Evolutionary conservation across 2,797 vertebrate genomes (phyloP), one percentile per base, ranked within the genome.

Genomic region (Malacoraja senta): DNA sequence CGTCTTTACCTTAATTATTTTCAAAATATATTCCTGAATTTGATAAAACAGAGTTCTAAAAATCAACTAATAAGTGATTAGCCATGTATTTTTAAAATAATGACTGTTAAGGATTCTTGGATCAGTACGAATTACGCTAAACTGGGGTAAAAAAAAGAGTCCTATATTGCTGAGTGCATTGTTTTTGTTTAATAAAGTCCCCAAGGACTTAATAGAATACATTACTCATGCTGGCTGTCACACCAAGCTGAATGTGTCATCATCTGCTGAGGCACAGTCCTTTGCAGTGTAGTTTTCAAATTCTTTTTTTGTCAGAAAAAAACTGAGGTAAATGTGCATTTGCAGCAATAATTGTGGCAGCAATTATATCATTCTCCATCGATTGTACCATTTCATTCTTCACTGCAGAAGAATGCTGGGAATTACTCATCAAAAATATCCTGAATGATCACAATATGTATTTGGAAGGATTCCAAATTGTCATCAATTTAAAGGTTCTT

Each of bases 211-310:
- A 88, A 88, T 24, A 24, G 84, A 68, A 68, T 88, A 65, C 1
- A 88, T 68, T 68, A 8, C 63, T 35, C 84, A 88, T 88, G 63
- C n/a, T 68, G 84, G 63, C 61, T 88, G 61, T 35, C 84, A 35
- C 61, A 88, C n/a, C n/a, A 88, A 32, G 63, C 84, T 88, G 84
- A 65, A 68, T 8, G 9, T 88, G 84, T 35, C 61, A 68, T 53
- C n/a, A 88, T 35, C n/a, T 88, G 63, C 84, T 88, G 84, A 88
- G n/a, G 63, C 84, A 88, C 1, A 88, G 61, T 26, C 9, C 58
- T 61, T 84, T 84, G 10, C 61, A 26, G 35, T 10, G 61, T 63
- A 88, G 61, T 68, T 88, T 88, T 68, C 61, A 65, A 13, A n/a
- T n/a, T 21, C 24, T 21, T 3, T 35, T 35, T 53, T 81, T 44